Conservation (phyloP, 2,797 vertebrate species). For the Lycodopsis pacificus region DNA sequence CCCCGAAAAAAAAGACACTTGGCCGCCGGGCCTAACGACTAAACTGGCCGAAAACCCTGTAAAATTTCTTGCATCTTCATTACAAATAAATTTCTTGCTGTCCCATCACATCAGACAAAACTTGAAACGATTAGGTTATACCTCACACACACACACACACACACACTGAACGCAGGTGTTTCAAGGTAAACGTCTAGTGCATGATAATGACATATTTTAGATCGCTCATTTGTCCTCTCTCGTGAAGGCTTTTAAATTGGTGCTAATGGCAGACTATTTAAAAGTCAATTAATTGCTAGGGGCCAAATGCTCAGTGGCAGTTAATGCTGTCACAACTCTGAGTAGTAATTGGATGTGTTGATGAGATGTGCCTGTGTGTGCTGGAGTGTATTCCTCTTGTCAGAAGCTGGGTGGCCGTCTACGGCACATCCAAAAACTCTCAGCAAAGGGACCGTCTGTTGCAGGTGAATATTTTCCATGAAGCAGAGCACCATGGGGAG, state of each 20-base stretch:
- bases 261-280: conserved; percentile 81
- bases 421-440: conserved; percentile 40
- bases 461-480: conserved; percentile 7
- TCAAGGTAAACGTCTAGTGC: conserved; percentile 25
- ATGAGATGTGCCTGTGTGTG: conserved; percentile 48
- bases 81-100: neutral
- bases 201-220: conserved; percentile 30
- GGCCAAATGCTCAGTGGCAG: conserved; percentile 75
- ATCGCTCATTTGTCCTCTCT: conserved; percentile 24
- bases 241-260: conserved; percentile 76
- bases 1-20: no score
- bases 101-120: neutral
- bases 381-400: conserved; percentile 44
- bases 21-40: neutral
- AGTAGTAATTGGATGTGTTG: conserved; percentile 74
- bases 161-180: conserved; percentile 5
- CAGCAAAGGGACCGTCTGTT: conserved; percentile 11
- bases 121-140: neutral
- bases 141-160: neutral
- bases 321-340: conserved; percentile 76
- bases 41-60: neutral
- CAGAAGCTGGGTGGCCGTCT: conserved; percentile 48
- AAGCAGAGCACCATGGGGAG: conserved; percentile 20
- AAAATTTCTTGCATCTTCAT: neutral
- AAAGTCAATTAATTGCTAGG: conserved; percentile 78